These are phyloP conservation scores for Glossophaga mutica DNA, from an alignment of 2,797 vertebrate species.

Conservation along the genomic window DNA sequence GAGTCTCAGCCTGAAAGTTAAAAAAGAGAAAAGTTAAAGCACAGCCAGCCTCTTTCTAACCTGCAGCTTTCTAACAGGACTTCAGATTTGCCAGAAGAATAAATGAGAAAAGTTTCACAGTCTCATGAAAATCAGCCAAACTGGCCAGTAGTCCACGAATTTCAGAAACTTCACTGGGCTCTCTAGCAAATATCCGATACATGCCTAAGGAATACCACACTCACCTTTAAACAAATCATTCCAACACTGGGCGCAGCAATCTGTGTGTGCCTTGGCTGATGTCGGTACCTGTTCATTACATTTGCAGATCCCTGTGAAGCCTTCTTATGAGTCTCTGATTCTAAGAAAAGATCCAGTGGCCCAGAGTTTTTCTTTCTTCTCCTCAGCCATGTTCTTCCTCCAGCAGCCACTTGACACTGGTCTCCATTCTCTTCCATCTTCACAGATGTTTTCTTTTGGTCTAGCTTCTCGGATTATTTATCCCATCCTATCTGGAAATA, in stretches of 20 bases:
- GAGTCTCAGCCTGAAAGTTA: not conserved
- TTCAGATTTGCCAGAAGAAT: not conserved
- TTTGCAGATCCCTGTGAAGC: not conserved
- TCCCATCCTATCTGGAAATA: not conserved
- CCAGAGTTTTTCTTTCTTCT: not conserved
- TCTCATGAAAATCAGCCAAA: not conserved
- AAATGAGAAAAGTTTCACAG: not conserved
- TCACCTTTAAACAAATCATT: not conserved
- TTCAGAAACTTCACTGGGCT: not conserved
- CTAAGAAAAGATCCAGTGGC: not conserved
- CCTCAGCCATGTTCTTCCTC: not conserved
- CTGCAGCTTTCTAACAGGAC: not conserved
- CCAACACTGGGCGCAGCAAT: not conserved
- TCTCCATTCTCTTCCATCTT: not conserved
- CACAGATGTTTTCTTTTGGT: not conserved
- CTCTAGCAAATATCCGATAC: not conserved
- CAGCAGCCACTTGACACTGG: not conserved
- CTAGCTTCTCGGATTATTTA: not conserved
- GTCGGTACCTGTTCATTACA: not conserved
- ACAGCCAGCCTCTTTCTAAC: not conserved
- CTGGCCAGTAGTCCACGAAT: not conserved
- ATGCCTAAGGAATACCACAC: not conserved
- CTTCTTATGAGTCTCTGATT: not conserved
- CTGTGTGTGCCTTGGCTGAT: not conserved
- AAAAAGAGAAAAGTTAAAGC: not conserved